These are phyloP conservation scores for Thunnus maccoyii DNA, from an alignment of 2,113 vertebrate species.

Conservation along the genomic window DNA sequence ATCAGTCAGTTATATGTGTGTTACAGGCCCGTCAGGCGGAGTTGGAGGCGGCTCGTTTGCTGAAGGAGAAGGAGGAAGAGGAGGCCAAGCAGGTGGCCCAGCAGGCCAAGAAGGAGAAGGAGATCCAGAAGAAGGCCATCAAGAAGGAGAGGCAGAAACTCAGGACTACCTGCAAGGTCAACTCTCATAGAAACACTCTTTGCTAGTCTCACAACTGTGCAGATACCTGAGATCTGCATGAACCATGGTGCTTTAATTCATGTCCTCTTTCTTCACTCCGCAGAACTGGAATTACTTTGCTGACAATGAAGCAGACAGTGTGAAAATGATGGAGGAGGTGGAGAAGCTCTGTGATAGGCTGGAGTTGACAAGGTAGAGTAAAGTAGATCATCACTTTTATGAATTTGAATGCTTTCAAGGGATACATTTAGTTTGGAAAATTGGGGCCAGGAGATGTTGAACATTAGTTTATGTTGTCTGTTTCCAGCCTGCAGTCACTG, in stretches of 20 bases:
- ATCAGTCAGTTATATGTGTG: fast-evolving
- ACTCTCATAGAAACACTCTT: background rate
- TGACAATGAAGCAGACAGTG: conserved; percentile 91
- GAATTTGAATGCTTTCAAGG: background rate
- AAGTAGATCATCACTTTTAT: background rate
- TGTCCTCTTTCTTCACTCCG: background rate
- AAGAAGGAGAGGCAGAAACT: conserved; percentile 99
- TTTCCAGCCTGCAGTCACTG: conserved; percentile 93
- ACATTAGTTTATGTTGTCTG: conserved; percentile 13
- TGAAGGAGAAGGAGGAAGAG: conserved; percentile 95
- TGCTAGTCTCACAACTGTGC: background rate
- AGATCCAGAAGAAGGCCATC: conserved; percentile 98
- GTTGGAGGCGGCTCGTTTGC: conserved; percentile 91
- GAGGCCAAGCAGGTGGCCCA: conserved; percentile 92
- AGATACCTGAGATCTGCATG: background rate
- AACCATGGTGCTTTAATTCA: background rate
- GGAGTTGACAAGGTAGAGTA: conserved; percentile 90
- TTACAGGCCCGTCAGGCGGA: conserved; percentile 93
- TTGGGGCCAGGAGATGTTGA: background rate
- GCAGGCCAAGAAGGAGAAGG: conserved; percentile 96
- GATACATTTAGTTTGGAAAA: background rate
- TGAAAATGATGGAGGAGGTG: conserved; percentile 99
- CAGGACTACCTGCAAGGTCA: conserved; percentile 96
- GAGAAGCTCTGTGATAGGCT: conserved; percentile 98
- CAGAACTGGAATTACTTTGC: conserved; percentile 99